These are phyloP conservation scores for Papilio polyxenes DNA, from an alignment of 1,140 invertebrate species.

Conservation along the genomic window DNA sequence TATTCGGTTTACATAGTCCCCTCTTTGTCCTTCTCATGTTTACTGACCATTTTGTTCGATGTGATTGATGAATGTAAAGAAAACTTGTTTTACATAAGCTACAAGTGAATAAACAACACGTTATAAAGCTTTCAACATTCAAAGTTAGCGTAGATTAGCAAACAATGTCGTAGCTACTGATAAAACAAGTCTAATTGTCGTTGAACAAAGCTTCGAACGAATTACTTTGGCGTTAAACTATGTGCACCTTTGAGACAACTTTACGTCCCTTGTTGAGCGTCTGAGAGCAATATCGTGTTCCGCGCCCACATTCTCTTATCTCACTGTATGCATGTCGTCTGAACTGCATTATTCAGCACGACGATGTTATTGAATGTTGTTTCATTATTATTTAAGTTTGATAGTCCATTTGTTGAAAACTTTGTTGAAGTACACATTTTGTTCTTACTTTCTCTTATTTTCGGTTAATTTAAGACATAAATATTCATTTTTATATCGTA, in stretches of 20 bases:
- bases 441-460: background rate
- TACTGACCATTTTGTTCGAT: background rate
- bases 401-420: background rate
- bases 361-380: background rate
- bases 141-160: background rate
- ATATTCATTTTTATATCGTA: background rate
- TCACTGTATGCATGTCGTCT: background rate
- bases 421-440: background rate
- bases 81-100: background rate
- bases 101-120: background rate
- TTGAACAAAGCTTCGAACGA: slow-evolving; percentile 11
- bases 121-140: background rate
- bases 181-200: slow-evolving; percentile 16
- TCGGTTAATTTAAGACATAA: background rate
- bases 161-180: slow-evolving; percentile 7
- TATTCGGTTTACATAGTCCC: background rate
- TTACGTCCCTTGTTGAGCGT: background rate
- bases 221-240: slow-evolving; percentile 4
- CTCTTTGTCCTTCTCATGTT: background rate
- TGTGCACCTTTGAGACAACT: slow-evolving; percentile 8
- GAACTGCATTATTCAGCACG: background rate
- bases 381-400: background rate
- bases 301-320: slow-evolving; percentile 16
- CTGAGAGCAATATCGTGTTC: slow-evolving; percentile 18
- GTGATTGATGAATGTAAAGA: background rate